phyloP scores from a whole-genome alignment of 2,888 invertebrate genomes.

The Panorpa germanica region DNA sequence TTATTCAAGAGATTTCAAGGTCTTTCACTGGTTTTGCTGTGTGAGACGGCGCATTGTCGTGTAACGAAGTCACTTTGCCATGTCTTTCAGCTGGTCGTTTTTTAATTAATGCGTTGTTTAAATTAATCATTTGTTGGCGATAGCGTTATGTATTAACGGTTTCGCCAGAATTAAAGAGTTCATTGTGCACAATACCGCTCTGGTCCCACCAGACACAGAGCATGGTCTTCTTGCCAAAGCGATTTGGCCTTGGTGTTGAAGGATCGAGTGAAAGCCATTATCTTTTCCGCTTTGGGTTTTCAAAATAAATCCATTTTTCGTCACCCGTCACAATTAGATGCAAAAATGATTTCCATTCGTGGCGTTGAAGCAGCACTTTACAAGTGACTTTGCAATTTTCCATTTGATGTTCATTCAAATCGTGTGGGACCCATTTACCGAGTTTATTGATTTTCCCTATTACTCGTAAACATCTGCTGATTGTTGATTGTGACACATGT shows the following conservation, averaged over 20 bases:
- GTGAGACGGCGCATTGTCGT: too few relatives aligned
- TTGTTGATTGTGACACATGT: neutral
- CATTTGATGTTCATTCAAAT: too few relatives aligned
- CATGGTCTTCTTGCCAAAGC: too few relatives aligned
- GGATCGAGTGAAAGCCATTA: too few relatives aligned
- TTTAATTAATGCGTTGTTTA: constrained; percentile 9
- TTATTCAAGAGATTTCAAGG: constrained; percentile 9
- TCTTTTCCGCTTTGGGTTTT: too few relatives aligned
- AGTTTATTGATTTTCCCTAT: constrained; percentile 8
- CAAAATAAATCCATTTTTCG: too few relatives aligned
- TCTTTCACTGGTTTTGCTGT: constrained; percentile 11
- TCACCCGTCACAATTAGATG: too few relatives aligned
- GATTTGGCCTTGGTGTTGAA: too few relatives aligned
- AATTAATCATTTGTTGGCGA: constrained; percentile 11
- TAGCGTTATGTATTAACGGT: constrained; percentile 12
- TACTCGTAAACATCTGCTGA: neutral
- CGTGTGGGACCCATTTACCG: constrained; percentile 11
- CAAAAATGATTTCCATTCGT: too few relatives aligned
- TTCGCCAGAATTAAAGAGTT: constrained; percentile 12
- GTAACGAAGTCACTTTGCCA: constrained; percentile 13
- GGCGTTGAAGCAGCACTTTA: too few relatives aligned
- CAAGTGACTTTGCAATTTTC: too few relatives aligned
- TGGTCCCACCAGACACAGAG: constrained; percentile 10
- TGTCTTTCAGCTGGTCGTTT: constrained; percentile 12
- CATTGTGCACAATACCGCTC: too few relatives aligned